Evolutionary conservation across 2,113 vertebrate species (phyloP).

Genomic region (Oncorhynchus keta): DNA sequence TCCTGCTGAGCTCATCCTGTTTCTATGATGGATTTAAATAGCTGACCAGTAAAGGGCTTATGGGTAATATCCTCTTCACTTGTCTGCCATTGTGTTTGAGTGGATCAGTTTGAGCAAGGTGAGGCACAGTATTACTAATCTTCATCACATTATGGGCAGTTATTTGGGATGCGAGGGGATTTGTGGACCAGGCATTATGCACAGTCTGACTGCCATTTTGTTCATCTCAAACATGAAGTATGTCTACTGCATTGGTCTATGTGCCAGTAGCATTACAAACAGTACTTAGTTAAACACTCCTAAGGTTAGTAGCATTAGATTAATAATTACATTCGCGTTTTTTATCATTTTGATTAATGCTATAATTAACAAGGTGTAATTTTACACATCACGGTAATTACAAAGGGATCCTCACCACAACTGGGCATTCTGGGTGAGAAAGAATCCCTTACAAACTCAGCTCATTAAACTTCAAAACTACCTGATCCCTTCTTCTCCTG

Average conservation of each 20-base stretch:
- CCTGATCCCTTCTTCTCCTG: not conserved
- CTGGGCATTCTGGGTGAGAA: slow-evolving; percentile 10
- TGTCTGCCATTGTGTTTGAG: not conserved
- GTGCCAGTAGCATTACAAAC: too few species aligned
- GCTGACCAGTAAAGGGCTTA: not conserved
- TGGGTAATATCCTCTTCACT: not conserved
- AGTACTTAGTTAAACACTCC: too few species aligned
- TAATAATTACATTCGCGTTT: not conserved
- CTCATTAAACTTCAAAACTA: not conserved
- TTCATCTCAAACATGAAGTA: too few species aligned
- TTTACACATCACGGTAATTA: slow-evolving; percentile 17
- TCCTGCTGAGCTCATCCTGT: not conserved
- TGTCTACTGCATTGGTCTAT: too few species aligned
- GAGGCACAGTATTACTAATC: too few species aligned
- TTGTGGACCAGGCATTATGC: too few species aligned
- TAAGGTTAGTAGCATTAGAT: too few species aligned
- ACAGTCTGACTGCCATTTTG: too few species aligned
- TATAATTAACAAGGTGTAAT: slow-evolving; percentile 2
- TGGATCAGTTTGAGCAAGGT: not conserved
- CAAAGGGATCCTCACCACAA: slow-evolving; percentile 10
- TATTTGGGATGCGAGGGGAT: too few species aligned
- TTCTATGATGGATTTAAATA: not conserved
- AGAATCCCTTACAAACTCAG: slow-evolving; percentile 21
- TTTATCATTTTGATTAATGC: slow-evolving; percentile 5
- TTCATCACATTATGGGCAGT: too few species aligned